These are phyloP conservation scores for Anguilla pacifica DNA, from an alignment of 2,797 vertebrate species.

Conservation along the genomic window DNA sequence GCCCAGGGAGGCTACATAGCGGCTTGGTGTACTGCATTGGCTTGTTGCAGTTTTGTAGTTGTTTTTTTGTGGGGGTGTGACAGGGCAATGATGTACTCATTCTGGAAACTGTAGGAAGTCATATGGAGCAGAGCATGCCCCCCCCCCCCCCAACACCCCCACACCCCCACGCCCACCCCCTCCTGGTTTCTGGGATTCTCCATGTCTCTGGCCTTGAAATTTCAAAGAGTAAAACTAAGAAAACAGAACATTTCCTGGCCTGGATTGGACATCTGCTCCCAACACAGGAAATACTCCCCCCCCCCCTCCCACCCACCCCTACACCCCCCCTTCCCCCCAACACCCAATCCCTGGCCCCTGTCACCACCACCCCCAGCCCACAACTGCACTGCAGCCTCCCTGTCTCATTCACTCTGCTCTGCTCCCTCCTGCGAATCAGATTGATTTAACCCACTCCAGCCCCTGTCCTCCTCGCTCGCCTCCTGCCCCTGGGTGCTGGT, in stretches of 20 bases:
- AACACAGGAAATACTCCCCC: slow-evolving; percentile 16
- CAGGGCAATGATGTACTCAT: neutral
- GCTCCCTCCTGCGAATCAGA: neutral
- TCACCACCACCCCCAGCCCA: neutral
- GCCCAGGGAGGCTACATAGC: neutral
- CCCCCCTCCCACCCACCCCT: neutral
- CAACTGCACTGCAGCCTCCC: neutral
- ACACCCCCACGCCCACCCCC: neutral
- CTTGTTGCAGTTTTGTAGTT: neutral
- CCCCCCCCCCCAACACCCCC: too few species aligned
- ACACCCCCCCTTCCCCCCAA: neutral
- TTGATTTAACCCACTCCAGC: neutral
- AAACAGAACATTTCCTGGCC: slow-evolving; percentile 16
- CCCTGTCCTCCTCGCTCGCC: neutral
- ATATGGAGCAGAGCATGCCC: neutral
- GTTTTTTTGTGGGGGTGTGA: neutral
- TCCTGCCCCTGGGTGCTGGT: neutral
- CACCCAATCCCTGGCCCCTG: neutral
- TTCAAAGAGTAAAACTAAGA: slow-evolving; percentile 21
- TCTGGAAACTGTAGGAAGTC: neutral
- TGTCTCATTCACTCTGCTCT: neutral
- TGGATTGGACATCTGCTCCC: slow-evolving; percentile 21
- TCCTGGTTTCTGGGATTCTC: neutral
- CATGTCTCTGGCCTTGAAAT: slow-evolving; percentile 1
- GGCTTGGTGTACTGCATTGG: neutral